Evolutionary conservation across 1,140 invertebrate species (phyloP).

Genomic region (Ceratosolen fusciceps): DNA sequence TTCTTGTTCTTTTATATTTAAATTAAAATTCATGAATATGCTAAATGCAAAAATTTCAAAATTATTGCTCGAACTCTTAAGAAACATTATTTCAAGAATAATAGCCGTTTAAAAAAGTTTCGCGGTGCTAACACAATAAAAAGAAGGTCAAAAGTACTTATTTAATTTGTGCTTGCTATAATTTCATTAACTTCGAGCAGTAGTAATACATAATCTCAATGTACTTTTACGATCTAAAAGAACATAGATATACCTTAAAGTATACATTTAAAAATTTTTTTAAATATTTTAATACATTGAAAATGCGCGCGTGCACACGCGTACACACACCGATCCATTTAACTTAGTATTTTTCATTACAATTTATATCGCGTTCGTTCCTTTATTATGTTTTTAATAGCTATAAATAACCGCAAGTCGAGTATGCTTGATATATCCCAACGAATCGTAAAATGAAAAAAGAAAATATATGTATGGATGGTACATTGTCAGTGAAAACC

Average conservation of each 20-base stretch:
- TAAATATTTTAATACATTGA: not conserved
- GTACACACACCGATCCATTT: not conserved
- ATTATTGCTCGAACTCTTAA: not conserved
- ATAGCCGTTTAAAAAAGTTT: not conserved
- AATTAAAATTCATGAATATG: not conserved
- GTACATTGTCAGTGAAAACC: not conserved
- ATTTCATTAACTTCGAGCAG: not conserved
- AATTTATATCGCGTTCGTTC: not conserved
- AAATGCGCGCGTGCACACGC: too few species aligned
- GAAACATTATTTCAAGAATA: not conserved
- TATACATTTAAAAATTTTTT: not conserved
- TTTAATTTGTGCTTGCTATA: not conserved
- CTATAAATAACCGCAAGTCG: not conserved
- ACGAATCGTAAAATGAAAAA: too few species aligned
- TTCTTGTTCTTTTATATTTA: too few species aligned
- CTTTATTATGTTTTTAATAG: not conserved
- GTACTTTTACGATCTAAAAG: not conserved
- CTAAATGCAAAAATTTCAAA: not conserved
- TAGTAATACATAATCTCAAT: not conserved
- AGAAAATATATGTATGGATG: not conserved
- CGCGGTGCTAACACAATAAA: not conserved
- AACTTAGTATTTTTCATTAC: not conserved
- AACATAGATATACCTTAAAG: not conserved
- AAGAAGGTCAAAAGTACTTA: conserved; percentile 2
- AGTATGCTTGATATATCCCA: not conserved